phyloP scores from a whole-genome alignment of 2,113 vertebrate genomes.

The Coreoperca whiteheadi region DNA sequence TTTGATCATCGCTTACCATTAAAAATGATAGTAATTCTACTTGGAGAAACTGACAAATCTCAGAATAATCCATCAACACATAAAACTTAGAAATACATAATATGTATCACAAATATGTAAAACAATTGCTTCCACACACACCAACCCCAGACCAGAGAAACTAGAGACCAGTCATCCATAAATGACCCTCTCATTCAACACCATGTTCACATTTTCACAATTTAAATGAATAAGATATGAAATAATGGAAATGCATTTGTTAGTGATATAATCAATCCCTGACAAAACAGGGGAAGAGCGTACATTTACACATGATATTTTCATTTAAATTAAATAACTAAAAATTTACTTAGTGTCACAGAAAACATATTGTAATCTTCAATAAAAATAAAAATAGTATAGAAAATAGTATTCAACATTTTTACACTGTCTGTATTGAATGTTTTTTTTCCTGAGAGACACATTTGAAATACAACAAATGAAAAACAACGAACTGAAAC shows the following conservation, averaged over 20 bases:
- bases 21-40: neutral
- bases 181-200: neutral
- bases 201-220: neutral
- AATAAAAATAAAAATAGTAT: no score
- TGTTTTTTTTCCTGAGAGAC: neutral
- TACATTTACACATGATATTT: neutral
- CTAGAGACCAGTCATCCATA: neutral
- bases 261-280: neutral
- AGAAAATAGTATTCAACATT: neutral
- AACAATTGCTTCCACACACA: neutral
- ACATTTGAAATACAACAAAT: neutral
- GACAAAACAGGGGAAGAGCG: neutral
- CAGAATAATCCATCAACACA: neutral
- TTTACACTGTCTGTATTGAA: neutral
- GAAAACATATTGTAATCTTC: neutral
- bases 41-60: neutral
- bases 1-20: neutral
- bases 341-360: neutral
- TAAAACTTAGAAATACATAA: neutral
- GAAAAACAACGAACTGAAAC: constrained; percentile 11
- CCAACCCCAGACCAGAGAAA: no score
- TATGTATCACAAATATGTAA: neutral
- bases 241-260: neutral
- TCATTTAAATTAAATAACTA: neutral
- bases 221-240: neutral